Conservation (phyloP, 2,888 invertebrate genomes). For the Punctoribates punctum region DNA sequence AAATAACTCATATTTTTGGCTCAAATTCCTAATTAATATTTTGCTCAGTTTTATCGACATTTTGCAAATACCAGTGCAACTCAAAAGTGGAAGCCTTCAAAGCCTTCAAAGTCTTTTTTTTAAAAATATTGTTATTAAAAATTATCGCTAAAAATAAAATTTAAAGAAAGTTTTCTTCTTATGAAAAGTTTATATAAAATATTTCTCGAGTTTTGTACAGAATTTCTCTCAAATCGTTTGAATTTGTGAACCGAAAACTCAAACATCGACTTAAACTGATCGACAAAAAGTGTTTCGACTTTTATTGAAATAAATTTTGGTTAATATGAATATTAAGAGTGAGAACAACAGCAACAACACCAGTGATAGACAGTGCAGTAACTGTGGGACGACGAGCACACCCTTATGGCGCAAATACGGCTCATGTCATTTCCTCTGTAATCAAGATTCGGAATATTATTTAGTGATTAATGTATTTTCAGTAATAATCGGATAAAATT, state of each 20-base stretch:
- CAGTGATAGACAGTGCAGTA: constrained; percentile 38
- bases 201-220: no score
- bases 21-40: background rate
- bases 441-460: background rate
- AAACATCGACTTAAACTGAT: no score
- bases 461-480: background rate
- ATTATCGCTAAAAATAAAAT: no score
- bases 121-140: background rate
- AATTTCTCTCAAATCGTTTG: no score
- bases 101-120: background rate
- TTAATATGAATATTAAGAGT: constrained; percentile 32
- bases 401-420: constrained; percentile 40
- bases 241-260: no score
- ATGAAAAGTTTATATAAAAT: no score
- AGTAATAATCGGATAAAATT: background rate
- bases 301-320: background rate
- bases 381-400: constrained; percentile 37
- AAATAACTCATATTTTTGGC: background rate
- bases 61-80: background rate
- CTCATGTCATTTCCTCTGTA: constrained; percentile 38
- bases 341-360: constrained; percentile 9
- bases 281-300: no score
- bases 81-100: background rate
- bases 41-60: no score
- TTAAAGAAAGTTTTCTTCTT: no score